Base-by-base conservation (phyloP, 2,888 invertebrate species). In the Rhamphomyia laevipes region DNA sequence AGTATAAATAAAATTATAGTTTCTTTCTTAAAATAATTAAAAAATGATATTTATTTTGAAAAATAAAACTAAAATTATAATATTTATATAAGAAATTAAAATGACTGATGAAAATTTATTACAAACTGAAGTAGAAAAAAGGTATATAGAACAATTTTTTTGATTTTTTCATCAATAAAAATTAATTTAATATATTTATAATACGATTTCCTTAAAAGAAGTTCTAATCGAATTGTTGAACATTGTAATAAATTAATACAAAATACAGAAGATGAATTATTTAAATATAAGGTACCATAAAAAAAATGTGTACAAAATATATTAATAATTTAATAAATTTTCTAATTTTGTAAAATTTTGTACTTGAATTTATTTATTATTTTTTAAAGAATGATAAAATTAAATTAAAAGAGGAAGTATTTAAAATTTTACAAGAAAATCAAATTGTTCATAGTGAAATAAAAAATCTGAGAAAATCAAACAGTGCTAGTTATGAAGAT, bases 401-500 rank as follows among this genome's bases (percentile, higher is more conserved):
- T 50, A 60, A 48, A 47, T 63, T 56, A 54, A 54, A 62, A 42
- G 49, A 55, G n/a, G 62, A 71, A 54, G 59, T 73, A 27, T 57
- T 58, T 18, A 58, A 51, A 11, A 58, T 73, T 31, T 46, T 71
- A 5, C 57, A 61, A 40, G 73, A 73, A 54, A 74, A 74, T 54
- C 61, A 60, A 18, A 48, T 54, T 2, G 52, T 65, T 53, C 51
- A 53, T 54, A 55, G 55, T 53, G 56, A 66, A 47, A 52, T 63
- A 58, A 46, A 55, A 56, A 57, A 61, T 50, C 44, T 51, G 47
- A 51, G 56, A n/a, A 51, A 57, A 49, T 50, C 51, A 18, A 44
- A 55, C 13, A 30, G 56, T 48, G 41, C 23, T 35, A 30, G 56
- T 1, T 40, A 54, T 15, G 45, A 56, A 33, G 43, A 46, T 43